Percentiles rank a stretch among this genome's conserved stretches.
phyloP scores from a whole-genome alignment of 1,140 invertebrate species.

The Drosophila carrolli region DNA sequence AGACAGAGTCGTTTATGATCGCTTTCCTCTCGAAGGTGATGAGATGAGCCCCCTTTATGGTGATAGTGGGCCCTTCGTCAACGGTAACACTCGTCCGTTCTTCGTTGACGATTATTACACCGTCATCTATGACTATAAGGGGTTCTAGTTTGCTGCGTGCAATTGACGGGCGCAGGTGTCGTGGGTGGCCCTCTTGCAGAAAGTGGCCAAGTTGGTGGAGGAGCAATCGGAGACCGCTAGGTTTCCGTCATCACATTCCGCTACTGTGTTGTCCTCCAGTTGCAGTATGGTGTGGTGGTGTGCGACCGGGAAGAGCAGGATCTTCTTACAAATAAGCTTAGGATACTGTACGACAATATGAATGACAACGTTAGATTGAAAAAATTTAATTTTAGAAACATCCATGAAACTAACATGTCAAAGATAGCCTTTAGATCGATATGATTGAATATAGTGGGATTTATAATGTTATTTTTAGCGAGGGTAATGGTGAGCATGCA shows the following conservation, averaged over 20 bases:
- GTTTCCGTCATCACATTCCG: slow-evolving; percentile 9
- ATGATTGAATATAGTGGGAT: slow-evolving; percentile 5
- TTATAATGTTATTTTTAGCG: not conserved
- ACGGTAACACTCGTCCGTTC: slow-evolving; percentile 3
- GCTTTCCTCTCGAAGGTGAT: slow-evolving; percentile 1
- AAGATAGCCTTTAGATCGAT: slow-evolving; percentile 1
- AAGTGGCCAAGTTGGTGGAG: slow-evolving; percentile 10
- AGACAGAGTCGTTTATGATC: slow-evolving; percentile 10
- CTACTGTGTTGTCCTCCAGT: not conserved
- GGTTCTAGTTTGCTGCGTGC: slow-evolving; percentile 27
- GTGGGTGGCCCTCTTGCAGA: slow-evolving; percentile 1
- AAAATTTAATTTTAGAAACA: too few species aligned
- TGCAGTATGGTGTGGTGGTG: not conserved
- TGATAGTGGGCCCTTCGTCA: not conserved
- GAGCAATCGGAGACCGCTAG: not conserved
- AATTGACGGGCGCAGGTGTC: slow-evolving; percentile 14
- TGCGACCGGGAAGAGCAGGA: too few species aligned
- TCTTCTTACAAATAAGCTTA: too few species aligned
- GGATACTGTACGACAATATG: too few species aligned
- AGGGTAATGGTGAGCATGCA: slow-evolving; percentile 26
- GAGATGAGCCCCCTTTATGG: not conserved
- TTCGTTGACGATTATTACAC: slow-evolving; percentile 8
- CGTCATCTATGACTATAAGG: not conserved
- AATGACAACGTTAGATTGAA: too few species aligned
- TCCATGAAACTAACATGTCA: too few species aligned